These are phyloP conservation scores for Daubentonia madagascariensis DNA, from an alignment of 2,113 vertebrate genomes.

Conservation along the genomic window DNA sequence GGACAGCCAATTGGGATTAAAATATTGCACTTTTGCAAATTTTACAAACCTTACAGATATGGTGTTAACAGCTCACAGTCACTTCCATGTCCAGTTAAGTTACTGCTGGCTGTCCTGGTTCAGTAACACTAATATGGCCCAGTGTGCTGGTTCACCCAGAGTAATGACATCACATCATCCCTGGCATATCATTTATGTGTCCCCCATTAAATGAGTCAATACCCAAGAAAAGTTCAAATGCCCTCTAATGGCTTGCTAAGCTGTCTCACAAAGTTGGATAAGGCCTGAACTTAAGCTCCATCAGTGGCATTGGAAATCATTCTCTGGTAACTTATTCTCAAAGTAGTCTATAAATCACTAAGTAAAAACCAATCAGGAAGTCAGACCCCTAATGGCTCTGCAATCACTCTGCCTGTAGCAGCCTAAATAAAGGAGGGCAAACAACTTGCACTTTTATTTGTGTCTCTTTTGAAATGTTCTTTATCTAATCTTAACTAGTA, in stretches of 20 bases:
- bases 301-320: background rate
- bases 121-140: background rate
- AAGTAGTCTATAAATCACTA: background rate
- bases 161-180: background rate
- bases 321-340: background rate
- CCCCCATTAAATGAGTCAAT: background rate
- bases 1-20: background rate
- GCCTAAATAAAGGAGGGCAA: background rate
- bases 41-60: background rate
- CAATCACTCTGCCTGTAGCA: background rate
- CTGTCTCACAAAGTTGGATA: background rate
- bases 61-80: background rate
- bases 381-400: background rate
- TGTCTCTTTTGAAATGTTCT: background rate
- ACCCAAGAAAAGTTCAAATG: background rate
- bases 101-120: background rate
- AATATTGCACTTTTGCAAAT: background rate
- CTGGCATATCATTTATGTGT: background rate
- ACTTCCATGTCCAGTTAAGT: rapidly evolving
- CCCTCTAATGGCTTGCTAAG: background rate
- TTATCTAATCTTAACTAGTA: background rate
- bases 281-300: background rate
- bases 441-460: background rate
- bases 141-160: background rate
- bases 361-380: conserved; percentile 13